Evolutionary conservation across 2,888 invertebrate species (phyloP).

Genomic region (Stegana nigrithorax): DNA sequence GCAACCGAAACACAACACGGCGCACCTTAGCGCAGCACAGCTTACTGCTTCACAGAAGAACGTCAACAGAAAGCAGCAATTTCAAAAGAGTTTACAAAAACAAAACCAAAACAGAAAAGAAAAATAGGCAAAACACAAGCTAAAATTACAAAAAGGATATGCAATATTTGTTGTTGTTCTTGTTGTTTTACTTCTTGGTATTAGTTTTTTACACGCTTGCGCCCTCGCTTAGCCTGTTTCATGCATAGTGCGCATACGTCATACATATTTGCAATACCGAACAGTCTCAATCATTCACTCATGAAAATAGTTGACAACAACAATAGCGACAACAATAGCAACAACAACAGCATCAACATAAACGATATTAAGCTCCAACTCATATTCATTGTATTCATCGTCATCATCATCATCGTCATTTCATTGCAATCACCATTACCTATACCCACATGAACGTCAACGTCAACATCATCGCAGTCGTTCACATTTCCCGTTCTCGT

Average conservation of each 20-base stretch:
- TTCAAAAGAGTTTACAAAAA: background rate
- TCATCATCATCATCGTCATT: slow-evolving; percentile 24
- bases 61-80: too few relatives aligned
- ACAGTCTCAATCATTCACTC: background rate
- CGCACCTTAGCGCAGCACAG: background rate
- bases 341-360: slow-evolving; percentile 23
- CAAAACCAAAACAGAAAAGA: background rate
- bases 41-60: too few relatives aligned
- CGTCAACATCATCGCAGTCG: too few relatives aligned
- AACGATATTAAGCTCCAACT: too few relatives aligned
- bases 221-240: background rate
- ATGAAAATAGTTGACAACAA: slow-evolving; percentile 19
- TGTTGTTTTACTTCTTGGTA: background rate
- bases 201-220: background rate
- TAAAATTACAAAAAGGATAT: background rate
- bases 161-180: background rate
- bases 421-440: background rate
- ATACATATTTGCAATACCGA: background rate
- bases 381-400: slow-evolving; percentile 44
- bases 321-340: slow-evolving; percentile 2
- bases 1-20: too few relatives aligned
- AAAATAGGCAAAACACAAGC: slow-evolving; percentile 9
- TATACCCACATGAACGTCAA: background rate
- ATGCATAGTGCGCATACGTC: background rate
- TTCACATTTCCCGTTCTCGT: too few relatives aligned